Base-by-base conservation (phyloP, 2,113 vertebrate species). In the Synodontis membranacea region DNA sequence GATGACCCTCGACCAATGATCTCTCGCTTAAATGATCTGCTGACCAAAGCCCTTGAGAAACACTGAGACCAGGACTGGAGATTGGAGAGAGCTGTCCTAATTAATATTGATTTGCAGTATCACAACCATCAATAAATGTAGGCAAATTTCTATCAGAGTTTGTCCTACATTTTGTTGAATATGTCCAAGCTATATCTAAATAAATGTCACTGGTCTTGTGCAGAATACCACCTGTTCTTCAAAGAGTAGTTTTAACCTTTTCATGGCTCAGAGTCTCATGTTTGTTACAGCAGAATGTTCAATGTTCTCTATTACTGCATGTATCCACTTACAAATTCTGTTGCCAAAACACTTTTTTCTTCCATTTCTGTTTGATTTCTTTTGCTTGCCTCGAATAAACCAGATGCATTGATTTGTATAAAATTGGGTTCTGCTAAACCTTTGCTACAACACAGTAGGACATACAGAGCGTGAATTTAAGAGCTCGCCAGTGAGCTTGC, bases 1-100 rank as follows among this genome's bases (percentile, higher is more conserved):
- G 97, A 98, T 0, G 98, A 99, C 83, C 97, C 97, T 78, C 93
- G 98, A 5, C 96, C 97, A 0, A 99, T 99, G 97, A 97, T 99
- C 85, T 92, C 88, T 44, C 95, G 97, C 48, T 95, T 99, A 60
- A 99, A 96, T 0, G 93, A 97, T 3, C 96, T 99, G 74, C 95
- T 99, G 37, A 95, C 95, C 37, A 97, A 93, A 93, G 97, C 96
- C 37, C 90, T 99, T 90, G 96, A 97, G 91, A 96, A 95, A 85
- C 95, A 95, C 92, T 99, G 94, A 98, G 58, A 3, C 19, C 44
- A 34, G 11, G 42, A 75, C 70, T 31, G 46, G 2, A 76, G 44
- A 19, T 19, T 50, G n/a, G 46, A 31, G 6, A 31, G 14, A 31
- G 12, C 46, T 78, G 74, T 52, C 74, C 46, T 48, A 19, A 75